Conservation (phyloP, 2,113 vertebrate species). For the Piaya cayana region DNA sequence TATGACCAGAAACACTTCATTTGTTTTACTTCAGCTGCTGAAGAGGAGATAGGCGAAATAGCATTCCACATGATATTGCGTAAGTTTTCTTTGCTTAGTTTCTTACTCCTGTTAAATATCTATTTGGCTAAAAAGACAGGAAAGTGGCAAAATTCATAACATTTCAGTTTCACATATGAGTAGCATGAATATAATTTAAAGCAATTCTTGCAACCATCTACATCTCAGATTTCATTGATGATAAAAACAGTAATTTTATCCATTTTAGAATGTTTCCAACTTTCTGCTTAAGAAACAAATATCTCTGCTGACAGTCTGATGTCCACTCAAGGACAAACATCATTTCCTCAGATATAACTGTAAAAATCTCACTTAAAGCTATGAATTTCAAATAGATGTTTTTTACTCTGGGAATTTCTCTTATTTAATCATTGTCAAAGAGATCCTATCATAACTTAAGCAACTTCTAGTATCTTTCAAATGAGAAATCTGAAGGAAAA, state of each 20-base stretch:
- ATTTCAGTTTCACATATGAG: not conserved
- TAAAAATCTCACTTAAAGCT: not conserved
- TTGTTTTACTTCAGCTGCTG: not conserved
- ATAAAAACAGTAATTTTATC: not conserved
- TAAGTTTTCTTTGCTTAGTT: not conserved
- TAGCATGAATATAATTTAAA: not conserved
- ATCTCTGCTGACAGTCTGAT: not conserved
- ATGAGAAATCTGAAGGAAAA: not conserved
- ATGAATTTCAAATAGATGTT: not conserved
- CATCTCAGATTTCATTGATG: not conserved
- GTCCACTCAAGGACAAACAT: not conserved
- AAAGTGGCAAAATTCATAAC: not conserved
- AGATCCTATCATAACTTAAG: not conserved
- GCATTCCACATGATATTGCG: rapidly evolving
- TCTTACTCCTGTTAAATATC: not conserved
- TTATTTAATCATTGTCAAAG: not conserved
- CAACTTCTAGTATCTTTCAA: not conserved
- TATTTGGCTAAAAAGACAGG: not conserved
- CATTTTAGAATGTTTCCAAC: not conserved
- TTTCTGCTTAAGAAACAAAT: not conserved
- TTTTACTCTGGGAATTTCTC: not conserved
- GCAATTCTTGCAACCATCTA: not conserved
- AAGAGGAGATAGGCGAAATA: not conserved
- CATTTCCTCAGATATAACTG: rapidly evolving
- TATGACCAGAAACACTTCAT: not conserved